phyloP scores from a whole-genome alignment of 2,888 invertebrate genomes.

The Coremacera marginata region DNA sequence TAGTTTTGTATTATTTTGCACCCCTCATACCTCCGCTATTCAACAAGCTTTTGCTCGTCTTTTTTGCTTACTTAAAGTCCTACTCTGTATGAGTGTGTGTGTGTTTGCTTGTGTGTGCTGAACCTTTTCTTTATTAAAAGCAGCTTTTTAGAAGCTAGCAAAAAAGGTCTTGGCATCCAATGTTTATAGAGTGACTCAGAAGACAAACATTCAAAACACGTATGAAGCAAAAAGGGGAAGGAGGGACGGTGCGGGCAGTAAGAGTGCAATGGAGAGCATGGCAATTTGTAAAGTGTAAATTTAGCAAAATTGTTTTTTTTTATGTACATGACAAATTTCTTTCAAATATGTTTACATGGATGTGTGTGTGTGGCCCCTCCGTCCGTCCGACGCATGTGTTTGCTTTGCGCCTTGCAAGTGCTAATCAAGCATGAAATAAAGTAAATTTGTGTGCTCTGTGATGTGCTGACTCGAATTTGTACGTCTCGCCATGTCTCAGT shows the following conservation, averaged over 20 bases:
- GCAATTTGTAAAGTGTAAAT: conserved; percentile 45
- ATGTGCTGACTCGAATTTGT: neutral
- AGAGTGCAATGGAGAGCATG: neutral
- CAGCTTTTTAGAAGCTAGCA: conserved; percentile 25
- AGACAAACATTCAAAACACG: conserved; percentile 15
- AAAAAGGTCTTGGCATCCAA: conserved; percentile 35
- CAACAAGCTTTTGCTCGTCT: neutral
- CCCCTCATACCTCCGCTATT: neutral
- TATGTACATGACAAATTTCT: conserved; percentile 44
- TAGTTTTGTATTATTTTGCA: neutral
- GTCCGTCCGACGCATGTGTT: conserved; percentile 18
- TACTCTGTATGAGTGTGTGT: neutral
- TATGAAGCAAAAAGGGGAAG: neutral
- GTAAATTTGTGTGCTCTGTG: conserved; percentile 14
- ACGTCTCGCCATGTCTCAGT: conserved; percentile 1
- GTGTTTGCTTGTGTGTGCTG: neutral
- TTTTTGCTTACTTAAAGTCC: neutral
- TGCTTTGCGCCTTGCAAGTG: conserved; percentile 45
- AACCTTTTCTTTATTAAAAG: conserved; percentile 28
- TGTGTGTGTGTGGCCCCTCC: conserved; percentile 6
- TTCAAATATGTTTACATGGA: conserved; percentile 23
- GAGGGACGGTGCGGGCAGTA: neutral
- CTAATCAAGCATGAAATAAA: conserved; percentile 51
- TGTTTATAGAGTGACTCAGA: conserved; percentile 46
- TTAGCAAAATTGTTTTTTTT: conserved; percentile 41